A percentile compares a stretch with the other conserved stretches of the same genome.
These are phyloP conservation scores for Pseudorectes ferrugineus DNA, from an alignment of 2,113 vertebrate genomes.

Conservation along the genomic window DNA sequence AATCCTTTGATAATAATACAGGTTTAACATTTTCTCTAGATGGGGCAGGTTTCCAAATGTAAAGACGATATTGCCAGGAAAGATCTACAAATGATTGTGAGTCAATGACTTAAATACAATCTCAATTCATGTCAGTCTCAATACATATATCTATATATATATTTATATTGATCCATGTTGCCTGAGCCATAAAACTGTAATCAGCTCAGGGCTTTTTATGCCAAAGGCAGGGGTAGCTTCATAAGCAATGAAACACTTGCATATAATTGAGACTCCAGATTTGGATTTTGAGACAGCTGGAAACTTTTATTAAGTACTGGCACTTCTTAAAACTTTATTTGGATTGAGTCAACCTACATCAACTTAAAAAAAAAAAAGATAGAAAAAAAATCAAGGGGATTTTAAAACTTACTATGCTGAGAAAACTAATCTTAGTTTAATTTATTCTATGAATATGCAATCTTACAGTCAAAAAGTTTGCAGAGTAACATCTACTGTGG, in stretches of 20 bases:
- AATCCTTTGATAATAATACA: not conserved
- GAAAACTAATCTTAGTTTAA: not conserved
- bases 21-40: not conserved
- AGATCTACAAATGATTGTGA: not conserved
- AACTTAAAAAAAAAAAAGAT: not conserved
- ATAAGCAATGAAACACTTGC: not conserved
- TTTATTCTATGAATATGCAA: not conserved
- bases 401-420: not conserved
- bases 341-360: not conserved
- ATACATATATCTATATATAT: not conserved
- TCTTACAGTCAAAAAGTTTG: not conserved
- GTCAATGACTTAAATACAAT: not conserved
- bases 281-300: slow-evolving; percentile 36
- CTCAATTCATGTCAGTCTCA: not conserved
- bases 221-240: slow-evolving; percentile 14
- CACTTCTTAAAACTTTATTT: slow-evolving; percentile 41
- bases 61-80: not conserved
- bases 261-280: slow-evolving; percentile 37
- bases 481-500: not conserved
- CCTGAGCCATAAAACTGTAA: not conserved
- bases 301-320: slow-evolving; percentile 63
- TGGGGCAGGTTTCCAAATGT: not conserved
- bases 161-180: not conserved
- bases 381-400: not conserved
- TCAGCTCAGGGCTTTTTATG: not conserved